Evolutionary conservation across 2,888 invertebrate species (phyloP).

Genomic region (Cordilura impudica): DNA sequence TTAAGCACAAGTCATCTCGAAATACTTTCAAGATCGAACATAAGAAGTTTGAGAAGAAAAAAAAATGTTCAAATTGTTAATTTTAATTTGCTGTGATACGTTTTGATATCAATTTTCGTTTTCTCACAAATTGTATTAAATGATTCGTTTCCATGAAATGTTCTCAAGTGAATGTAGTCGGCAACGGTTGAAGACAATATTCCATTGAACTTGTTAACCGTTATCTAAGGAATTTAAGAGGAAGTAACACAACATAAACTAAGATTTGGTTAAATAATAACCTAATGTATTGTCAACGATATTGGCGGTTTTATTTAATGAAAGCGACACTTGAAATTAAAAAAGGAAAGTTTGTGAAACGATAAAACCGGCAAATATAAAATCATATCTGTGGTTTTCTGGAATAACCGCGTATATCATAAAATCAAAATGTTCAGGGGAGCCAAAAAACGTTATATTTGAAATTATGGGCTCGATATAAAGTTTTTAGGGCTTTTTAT

Average conservation of each 20-base stretch:
- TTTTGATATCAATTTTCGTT: conserved; percentile 63
- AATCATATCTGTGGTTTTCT: no score
- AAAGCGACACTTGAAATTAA: no score
- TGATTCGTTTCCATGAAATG: conserved; percentile 34
- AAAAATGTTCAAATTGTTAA: conserved; percentile 60
- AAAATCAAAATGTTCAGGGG: no score
- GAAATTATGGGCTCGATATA: no score
- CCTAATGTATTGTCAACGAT: no score
- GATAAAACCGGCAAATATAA: no score
- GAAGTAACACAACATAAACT: conserved; percentile 17
- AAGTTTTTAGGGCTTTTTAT: no score
- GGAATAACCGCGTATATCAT: no score
- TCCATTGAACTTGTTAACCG: conserved; percentile 52
- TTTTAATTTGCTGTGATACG: conserved; percentile 68
- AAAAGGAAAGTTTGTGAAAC: no score
- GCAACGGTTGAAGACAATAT: conserved; percentile 26
- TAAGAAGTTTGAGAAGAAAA: conserved; percentile 5
- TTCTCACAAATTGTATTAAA: conserved; percentile 41
- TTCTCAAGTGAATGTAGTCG: conserved; percentile 31
- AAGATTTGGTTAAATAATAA: no score
- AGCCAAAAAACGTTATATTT: no score
- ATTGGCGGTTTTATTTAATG: no score
- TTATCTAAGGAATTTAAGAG: conserved; percentile 38
- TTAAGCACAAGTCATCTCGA: conserved; percentile 55
- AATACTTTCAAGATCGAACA: neutral